Conservation (phyloP, 2,888 invertebrate species). For the Sphaerophoria taeniata region DNA sequence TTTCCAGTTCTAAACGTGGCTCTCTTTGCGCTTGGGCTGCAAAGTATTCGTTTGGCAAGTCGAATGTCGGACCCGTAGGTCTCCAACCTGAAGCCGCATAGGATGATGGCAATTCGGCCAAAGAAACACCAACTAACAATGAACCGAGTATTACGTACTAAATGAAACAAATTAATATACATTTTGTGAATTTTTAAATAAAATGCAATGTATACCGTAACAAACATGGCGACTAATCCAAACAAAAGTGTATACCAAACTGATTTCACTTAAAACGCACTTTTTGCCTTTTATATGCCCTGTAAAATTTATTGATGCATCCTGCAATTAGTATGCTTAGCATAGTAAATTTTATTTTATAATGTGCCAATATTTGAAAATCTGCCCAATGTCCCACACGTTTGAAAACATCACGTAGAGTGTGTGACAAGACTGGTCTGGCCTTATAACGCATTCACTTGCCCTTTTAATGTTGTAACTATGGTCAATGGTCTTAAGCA, state of each 20-base stretch:
- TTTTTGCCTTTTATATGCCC: slow-evolving; percentile 66
- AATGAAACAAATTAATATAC: not conserved
- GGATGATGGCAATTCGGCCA: slow-evolving; percentile 78
- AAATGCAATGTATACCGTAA: slow-evolving; percentile 34
- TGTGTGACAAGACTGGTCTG: slow-evolving; percentile 14
- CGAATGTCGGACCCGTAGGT: slow-evolving; percentile 80
- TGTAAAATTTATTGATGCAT: slow-evolving; percentile 41
- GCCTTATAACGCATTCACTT: slow-evolving; percentile 42
- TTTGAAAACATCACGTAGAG: slow-evolving; percentile 48
- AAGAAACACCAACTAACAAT: slow-evolving; percentile 56
- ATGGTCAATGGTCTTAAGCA: slow-evolving; percentile 42
- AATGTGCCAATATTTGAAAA: slow-evolving; percentile 59
- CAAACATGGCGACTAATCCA: slow-evolving; percentile 57
- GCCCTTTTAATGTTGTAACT: slow-evolving; percentile 30
- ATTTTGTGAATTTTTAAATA: not conserved
- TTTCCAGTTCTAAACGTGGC: slow-evolving; percentile 76
- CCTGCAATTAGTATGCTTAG: slow-evolving; percentile 55
- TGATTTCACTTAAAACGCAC: slow-evolving; percentile 52
- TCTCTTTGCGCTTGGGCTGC: slow-evolving; percentile 74
- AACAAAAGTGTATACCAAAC: slow-evolving; percentile 51
- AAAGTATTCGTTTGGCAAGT: slow-evolving; percentile 79
- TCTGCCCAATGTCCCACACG: slow-evolving; percentile 44
- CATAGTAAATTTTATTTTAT: slow-evolving; percentile 39
- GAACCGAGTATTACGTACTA: slow-evolving; percentile 75
- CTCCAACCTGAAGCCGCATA: slow-evolving; percentile 83